phyloP scores from a whole-genome alignment of 2,888 invertebrate genomes.

The Galeruca laticollis region DNA sequence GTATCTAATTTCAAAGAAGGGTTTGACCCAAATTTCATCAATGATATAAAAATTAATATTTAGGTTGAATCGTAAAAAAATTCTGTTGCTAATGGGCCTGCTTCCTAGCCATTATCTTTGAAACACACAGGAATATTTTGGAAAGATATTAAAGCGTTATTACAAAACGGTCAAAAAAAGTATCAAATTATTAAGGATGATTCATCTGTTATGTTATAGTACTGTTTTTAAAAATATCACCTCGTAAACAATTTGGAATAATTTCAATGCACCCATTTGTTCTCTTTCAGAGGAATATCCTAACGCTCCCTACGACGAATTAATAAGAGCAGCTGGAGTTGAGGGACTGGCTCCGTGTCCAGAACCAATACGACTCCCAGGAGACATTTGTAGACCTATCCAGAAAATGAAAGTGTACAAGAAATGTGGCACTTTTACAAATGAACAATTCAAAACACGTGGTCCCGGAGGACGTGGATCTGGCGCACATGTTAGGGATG shows the following conservation, averaged over 20 bases:
- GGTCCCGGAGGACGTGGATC: slow-evolving; percentile 49
- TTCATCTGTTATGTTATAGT: background rate
- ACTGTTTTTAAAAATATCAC: background rate
- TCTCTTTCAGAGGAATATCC: slow-evolving; percentile 66
- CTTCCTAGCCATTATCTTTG: too few relatives aligned
- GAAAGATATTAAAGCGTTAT: too few relatives aligned
- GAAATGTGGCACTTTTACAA: slow-evolving; percentile 46
- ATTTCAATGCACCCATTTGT: background rate
- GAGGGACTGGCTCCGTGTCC: slow-evolving; percentile 70
- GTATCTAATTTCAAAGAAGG: too few relatives aligned
- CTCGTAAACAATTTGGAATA: background rate
- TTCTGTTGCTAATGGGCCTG: too few relatives aligned
- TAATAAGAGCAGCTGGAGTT: slow-evolving; percentile 71
- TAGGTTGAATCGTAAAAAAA: too few relatives aligned
- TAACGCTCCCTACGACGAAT: slow-evolving; percentile 71
- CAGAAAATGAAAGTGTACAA: slow-evolving; percentile 64
- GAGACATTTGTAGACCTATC: slow-evolving; percentile 71
- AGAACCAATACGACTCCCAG: slow-evolving; percentile 71
- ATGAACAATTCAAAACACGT: slow-evolving; percentile 19
- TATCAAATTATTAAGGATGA: too few relatives aligned
- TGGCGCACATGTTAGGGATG: slow-evolving; percentile 19
- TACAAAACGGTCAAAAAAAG: background rate
- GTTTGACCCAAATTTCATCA: too few relatives aligned
- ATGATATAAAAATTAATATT: too few relatives aligned
- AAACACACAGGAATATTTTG: too few relatives aligned